Evolutionary conservation across 2,888 invertebrate genomes (phyloP).

Genomic region (Galerucella calmariensis): DNA sequence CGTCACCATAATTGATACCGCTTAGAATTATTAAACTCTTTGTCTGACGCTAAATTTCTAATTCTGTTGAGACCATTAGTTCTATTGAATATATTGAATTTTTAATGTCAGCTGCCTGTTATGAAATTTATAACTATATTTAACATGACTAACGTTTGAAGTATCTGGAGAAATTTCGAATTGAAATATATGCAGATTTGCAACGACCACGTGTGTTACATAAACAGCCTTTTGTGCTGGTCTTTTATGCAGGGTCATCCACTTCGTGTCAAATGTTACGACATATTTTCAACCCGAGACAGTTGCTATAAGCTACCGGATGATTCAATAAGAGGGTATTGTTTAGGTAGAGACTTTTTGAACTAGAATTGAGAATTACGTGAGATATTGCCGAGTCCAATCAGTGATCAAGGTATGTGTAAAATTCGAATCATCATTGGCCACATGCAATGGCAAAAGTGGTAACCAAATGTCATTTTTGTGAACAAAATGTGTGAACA

Average conservation of each 20-base stretch:
- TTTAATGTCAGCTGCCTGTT: conserved; percentile 15
- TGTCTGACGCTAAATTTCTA: conserved; percentile 30
- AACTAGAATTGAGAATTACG: too few species aligned
- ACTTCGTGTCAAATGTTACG: background rate
- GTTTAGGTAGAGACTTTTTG: too few species aligned
- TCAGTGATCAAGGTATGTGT: too few species aligned
- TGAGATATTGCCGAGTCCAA: too few species aligned
- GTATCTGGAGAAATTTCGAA: conserved; percentile 33
- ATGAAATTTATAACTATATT: conserved; percentile 7
- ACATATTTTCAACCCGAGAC: background rate
- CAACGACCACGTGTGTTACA: conserved; percentile 30
- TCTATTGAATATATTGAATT: conserved; percentile 21
- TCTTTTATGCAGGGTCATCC: conserved; percentile 3
- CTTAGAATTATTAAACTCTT: conserved; percentile 15
- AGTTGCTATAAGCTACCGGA: background rate
- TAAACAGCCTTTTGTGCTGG: background rate
- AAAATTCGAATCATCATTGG: too few species aligned
- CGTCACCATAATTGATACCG: conserved; percentile 18
- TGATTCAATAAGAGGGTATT: too few species aligned
- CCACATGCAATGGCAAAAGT: too few species aligned
- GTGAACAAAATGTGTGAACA: too few species aligned
- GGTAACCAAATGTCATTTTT: too few species aligned
- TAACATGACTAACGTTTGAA: conserved; percentile 30
- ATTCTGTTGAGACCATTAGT: conserved; percentile 21
- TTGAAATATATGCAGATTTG: conserved; percentile 34